Evolutionary conservation across 2,113 vertebrate species (phyloP).

Genomic region (Egretta garzetta): DNA sequence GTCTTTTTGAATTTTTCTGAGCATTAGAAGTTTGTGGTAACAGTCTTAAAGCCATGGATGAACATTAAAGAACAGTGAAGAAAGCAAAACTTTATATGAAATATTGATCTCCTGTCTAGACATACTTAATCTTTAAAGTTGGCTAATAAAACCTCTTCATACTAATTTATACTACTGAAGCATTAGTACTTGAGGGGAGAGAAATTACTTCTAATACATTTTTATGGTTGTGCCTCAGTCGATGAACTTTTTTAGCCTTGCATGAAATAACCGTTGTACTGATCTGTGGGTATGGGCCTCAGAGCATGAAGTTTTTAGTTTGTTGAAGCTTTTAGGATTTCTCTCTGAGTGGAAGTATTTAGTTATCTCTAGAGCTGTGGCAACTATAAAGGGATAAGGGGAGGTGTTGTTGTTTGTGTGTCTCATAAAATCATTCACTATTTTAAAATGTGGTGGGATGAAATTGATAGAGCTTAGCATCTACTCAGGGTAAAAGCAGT

Average conservation of each 20-base stretch:
- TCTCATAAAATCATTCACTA: not conserved
- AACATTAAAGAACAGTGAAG: not conserved
- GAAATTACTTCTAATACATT: not conserved
- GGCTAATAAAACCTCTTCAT: not conserved
- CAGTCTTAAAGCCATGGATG: not conserved
- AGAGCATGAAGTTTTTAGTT: not conserved
- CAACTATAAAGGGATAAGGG: not conserved
- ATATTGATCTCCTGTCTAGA: conserved; percentile 43
- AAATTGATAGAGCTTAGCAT: not conserved
- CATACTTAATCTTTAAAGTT: conserved; percentile 31
- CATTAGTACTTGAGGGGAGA: not conserved
- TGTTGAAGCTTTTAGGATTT: not conserved
- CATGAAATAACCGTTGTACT: not conserved
- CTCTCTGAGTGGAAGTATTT: not conserved
- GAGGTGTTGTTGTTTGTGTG: not conserved
- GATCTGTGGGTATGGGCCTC: not conserved
- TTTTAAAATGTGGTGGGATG: not conserved
- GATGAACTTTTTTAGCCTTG: not conserved
- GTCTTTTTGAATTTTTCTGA: not conserved
- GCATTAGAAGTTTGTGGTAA: not conserved
- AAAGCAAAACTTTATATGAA: conserved; percentile 6
- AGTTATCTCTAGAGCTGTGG: not conserved
- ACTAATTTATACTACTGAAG: conserved; percentile 5
- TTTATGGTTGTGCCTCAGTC: not conserved
- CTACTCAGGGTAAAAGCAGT: not conserved